Base-by-base conservation (phyloP, 35 echinoderm and acorn worm genomes). In the Stichopus chloronotus region DNA sequence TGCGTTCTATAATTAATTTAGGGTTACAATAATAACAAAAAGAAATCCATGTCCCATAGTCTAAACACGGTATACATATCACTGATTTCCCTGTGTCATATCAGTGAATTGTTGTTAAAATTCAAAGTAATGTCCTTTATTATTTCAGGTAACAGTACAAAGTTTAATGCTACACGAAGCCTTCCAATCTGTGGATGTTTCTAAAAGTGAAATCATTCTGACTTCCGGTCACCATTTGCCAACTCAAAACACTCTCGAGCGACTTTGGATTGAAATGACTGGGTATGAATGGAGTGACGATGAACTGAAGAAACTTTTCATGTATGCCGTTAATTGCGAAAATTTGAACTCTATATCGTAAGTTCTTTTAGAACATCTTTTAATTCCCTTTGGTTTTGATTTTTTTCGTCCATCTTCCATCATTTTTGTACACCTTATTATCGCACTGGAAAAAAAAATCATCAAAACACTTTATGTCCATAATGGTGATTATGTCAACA, bases 241-340 rank as follows among this genome's bases (percentile, higher is more conserved):
- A 72, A 19, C 69, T n/a, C 69, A 72, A 72, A 72, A 14, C 19
- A 72, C 69, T 72, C 69, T 72, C 12, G 17, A n/a, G 12, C 12
- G 21, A 72, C 69, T 72, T 7, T 72, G 69, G 69, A 72, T 72
- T n/a, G 69, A 72, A 20, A 72, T 72, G 69, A 72, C 69, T 72
- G 69, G 10, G 17, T 13, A 65, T 17, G 17, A 65, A 13, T 65
- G 61, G 61, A 65, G 10, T 13, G 61, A 65, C 5, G 17, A 65
- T 13, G 17, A 65, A 10, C 17, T 65, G 61, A 10, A 65, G 61
- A 17, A 65, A 13, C 61, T 43, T 0, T 43, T 43, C 30, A 43
- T 43, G 30, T 43, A 43, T 43, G 30, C 30, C 0, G 30, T 43
- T 65, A 65, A 19, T 65, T 65, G 61, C 9, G 13, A 65, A 65